These are phyloP conservation scores for Acanthisitta chloris DNA, from an alignment of 2,113 vertebrate species.

Conservation along the genomic window DNA sequence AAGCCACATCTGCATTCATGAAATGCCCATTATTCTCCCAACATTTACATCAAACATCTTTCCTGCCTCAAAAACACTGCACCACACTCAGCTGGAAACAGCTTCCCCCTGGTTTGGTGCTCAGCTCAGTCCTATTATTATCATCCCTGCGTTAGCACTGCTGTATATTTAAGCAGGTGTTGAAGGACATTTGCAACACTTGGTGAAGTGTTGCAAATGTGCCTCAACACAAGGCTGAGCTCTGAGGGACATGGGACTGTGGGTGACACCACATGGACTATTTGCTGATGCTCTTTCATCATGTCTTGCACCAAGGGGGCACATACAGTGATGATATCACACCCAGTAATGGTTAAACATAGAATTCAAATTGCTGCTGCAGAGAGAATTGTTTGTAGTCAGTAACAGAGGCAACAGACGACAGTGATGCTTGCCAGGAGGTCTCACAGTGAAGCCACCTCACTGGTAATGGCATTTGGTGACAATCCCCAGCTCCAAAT, in stretches of 20 bases:
- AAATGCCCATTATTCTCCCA: neutral
- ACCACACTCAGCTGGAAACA: neutral
- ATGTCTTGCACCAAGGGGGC: neutral
- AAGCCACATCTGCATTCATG: neutral
- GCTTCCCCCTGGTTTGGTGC: neutral
- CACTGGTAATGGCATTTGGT: neutral
- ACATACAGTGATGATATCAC: neutral
- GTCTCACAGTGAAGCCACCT: neutral
- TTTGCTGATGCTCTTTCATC: neutral
- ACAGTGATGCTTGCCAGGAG: neutral
- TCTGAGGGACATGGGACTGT: neutral
- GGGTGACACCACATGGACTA: neutral
- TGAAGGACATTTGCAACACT: neutral
- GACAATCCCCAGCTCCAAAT: neutral
- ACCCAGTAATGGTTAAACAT: rapidly evolving
- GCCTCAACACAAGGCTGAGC: neutral
- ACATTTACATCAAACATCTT: neutral
- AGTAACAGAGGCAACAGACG: neutral
- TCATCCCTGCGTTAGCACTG: neutral
- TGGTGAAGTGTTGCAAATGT: too few species aligned
- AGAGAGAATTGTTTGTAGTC: neutral
- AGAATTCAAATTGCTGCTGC: neutral
- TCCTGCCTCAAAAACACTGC: neutral
- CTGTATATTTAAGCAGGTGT: neutral
- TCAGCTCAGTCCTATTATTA: neutral